Percentiles rank a stretch among this genome's conserved stretches.
Conservation (phyloP, 2,888 invertebrate genomes). For the Trachelus iudaicus region DNA sequence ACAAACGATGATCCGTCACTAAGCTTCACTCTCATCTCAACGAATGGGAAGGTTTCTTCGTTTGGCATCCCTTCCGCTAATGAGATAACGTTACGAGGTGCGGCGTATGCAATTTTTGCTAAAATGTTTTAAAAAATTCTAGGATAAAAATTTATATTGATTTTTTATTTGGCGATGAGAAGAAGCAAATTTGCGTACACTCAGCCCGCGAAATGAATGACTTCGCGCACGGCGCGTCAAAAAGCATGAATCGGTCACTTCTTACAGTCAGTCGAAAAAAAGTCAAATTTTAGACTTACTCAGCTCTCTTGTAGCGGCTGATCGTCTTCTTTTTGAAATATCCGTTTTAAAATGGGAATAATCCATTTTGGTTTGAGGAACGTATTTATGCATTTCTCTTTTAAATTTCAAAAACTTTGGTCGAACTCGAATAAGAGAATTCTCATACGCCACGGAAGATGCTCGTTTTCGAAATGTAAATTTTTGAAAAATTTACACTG, state of each 20-base stretch:
- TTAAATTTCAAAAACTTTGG: not conserved
- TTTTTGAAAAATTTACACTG: not conserved
- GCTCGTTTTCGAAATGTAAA: not conserved
- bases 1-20: constrained; percentile 69
- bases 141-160: too few species aligned
- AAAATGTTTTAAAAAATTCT: constrained; percentile 16
- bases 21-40: constrained; percentile 71
- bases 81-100: constrained; percentile 69
- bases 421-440: not conserved
- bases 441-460: too few species aligned
- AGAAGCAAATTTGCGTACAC: too few species aligned
- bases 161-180: too few species aligned
- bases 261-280: too few species aligned
- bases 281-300: constrained; percentile 61
- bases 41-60: constrained; percentile 77
- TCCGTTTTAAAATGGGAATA: constrained; percentile 67
- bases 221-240: too few species aligned
- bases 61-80: constrained; percentile 82
- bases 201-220: too few species aligned
- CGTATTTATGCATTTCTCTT: constrained; percentile 26
- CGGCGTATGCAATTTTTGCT: constrained; percentile 69
- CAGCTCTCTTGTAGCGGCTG: constrained; percentile 68
- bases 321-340: constrained; percentile 65
- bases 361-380: constrained; percentile 57
- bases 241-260: too few species aligned